Percentiles rank a stretch among this genome's conserved stretches.
These are phyloP conservation scores for Tringa solitaria DNA, from an alignment of 2,113 vertebrate genomes.

Conservation along the genomic window DNA sequence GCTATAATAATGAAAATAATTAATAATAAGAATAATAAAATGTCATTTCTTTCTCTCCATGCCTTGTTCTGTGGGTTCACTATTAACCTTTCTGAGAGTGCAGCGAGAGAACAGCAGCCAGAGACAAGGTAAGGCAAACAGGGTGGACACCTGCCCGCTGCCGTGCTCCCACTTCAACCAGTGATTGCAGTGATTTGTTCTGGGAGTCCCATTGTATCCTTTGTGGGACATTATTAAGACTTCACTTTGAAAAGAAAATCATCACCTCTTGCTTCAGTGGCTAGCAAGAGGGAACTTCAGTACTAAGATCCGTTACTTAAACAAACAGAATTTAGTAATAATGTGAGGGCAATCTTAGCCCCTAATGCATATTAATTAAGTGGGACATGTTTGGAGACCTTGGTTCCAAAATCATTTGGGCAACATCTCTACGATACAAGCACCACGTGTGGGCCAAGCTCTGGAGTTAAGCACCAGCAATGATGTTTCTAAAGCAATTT, in stretches of 20 bases:
- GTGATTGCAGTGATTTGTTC: not conserved
- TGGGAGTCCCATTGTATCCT: not conserved
- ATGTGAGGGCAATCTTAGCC: not conserved
- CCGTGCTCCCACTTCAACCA: not conserved
- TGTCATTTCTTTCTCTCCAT: not conserved
- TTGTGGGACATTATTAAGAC: not conserved
- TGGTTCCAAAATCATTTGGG: not conserved
- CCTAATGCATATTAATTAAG: not conserved
- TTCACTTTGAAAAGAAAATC: not conserved
- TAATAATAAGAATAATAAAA: slow-evolving; percentile 1
- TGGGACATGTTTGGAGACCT: not conserved
- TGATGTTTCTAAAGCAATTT: not conserved
- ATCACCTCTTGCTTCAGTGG: not conserved
- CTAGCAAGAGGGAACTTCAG: not conserved
- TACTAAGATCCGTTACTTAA: not conserved
- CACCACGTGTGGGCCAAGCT: not conserved
- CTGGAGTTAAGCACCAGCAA: not conserved
- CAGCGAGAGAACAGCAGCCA: not conserved
- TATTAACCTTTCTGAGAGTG: not conserved
- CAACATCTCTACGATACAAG: not conserved
- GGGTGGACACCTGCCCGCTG: not conserved
- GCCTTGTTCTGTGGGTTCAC: not conserved
- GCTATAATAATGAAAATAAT: slow-evolving; percentile 20
- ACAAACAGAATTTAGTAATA: not conserved
- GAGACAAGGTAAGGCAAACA: not conserved